Conservation (phyloP, 2,797 vertebrate species). For the Myoxocephalus aenaeus region DNA sequence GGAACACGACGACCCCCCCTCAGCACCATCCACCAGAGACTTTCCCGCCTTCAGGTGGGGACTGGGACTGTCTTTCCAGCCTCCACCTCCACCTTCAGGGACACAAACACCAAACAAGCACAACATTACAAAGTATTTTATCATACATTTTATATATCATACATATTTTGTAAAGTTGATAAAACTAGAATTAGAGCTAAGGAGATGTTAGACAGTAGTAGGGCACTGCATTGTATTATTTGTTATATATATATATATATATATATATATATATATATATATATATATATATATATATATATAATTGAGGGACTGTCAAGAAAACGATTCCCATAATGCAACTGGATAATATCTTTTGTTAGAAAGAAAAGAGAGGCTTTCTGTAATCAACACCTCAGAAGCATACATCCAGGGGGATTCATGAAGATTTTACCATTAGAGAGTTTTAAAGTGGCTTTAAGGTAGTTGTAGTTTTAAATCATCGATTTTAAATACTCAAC, state of each 20-base stretch:
- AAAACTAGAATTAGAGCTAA: not conserved
- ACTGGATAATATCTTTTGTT: not conserved
- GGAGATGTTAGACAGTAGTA: not conserved
- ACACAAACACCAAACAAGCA: slow-evolving; percentile 1
- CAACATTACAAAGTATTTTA: not conserved
- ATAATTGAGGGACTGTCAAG: too few species aligned
- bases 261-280: too few species aligned
- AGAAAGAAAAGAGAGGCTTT: not conserved
- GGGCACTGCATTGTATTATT: not conserved
- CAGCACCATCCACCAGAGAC: slow-evolving; percentile 87
- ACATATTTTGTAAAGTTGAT: not conserved
- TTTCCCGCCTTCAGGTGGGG: slow-evolving; percentile 81
- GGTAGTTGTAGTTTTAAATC: too few species aligned
- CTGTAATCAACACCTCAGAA: not conserved
- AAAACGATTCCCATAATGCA: not conserved
- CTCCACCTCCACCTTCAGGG: slow-evolving; percentile 86
- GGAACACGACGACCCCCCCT: slow-evolving; percentile 88
- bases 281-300: too few species aligned
- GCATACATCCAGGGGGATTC: too few species aligned
- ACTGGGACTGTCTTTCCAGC: slow-evolving; percentile 84
- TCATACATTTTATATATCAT: not conserved
- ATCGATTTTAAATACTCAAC: not conserved
- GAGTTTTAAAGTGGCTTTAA: too few species aligned
- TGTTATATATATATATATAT: too few species aligned
- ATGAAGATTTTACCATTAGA: too few species aligned